A percentile compares a stretch with the other conserved stretches of the same genome.
Evolutionary conservation across 2,797 vertebrate species (phyloP).

Genomic region (Glyptemys insculpta): DNA sequence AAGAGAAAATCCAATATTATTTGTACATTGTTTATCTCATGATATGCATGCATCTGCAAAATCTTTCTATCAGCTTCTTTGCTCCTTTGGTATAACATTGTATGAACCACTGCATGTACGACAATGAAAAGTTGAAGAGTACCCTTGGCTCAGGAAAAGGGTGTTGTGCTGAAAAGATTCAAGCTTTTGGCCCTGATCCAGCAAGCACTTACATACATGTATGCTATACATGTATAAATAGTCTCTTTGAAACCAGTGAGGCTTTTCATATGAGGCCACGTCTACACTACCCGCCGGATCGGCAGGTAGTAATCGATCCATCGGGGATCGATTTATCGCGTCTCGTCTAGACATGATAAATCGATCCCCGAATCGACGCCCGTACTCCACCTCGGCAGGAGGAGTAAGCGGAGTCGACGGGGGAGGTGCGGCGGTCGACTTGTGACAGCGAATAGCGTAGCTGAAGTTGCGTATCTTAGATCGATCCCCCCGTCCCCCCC

Average conservation of each 20-base stretch:
- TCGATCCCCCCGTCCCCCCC: too few species aligned
- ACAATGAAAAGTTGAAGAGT: constrained; percentile 68
- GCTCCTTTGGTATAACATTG: constrained; percentile 46
- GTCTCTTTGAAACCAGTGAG: constrained; percentile 62
- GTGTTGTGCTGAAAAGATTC: constrained; percentile 73
- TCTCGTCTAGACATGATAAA: too few species aligned
- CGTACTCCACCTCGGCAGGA: too few species aligned
- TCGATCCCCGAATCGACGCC: too few species aligned
- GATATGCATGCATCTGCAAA: constrained; percentile 69
- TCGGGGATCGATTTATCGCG: too few species aligned
- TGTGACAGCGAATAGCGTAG: too few species aligned
- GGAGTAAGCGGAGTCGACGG: too few species aligned
- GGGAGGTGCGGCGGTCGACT: too few species aligned
- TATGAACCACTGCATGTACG: constrained; percentile 68
- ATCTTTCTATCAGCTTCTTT: constrained; percentile 53
- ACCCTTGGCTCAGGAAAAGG: constrained; percentile 73
- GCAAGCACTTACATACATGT: constrained; percentile 74
- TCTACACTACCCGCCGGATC: too few species aligned
- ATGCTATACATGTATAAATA: constrained; percentile 65
- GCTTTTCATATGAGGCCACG: constrained; percentile 8
- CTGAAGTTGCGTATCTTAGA: too few species aligned
- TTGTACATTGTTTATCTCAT: constrained; percentile 60
- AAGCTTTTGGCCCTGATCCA: constrained; percentile 70
- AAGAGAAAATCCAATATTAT: not conserved
- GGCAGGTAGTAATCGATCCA: too few species aligned